These are phyloP conservation scores for Polyploca ridens DNA, from an alignment of 2,888 invertebrate species.

Conservation along the genomic window DNA sequence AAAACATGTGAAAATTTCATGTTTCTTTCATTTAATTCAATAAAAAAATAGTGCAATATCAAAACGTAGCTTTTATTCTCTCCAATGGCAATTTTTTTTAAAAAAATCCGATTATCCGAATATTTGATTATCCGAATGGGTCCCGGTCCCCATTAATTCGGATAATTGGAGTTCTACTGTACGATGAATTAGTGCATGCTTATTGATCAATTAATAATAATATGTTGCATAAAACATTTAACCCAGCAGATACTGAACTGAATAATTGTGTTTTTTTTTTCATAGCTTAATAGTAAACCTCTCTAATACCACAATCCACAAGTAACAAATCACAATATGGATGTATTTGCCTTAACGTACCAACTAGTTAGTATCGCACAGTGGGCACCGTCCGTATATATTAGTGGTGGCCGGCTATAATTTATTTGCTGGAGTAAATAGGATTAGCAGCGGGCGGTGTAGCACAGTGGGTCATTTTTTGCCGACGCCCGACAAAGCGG, in stretches of 20 bases:
- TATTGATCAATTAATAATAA: neutral
- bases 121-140: no score
- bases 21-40: no score
- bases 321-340: slow-evolving; percentile 57
- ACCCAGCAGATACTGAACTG: no score
- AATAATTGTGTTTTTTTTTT: slow-evolving; percentile 9
- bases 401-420: slow-evolving; percentile 66
- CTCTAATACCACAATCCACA: slow-evolving; percentile 41
- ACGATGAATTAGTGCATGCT: no score
- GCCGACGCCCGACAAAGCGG: slow-evolving; percentile 51
- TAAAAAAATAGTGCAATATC: no score
- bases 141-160: no score
- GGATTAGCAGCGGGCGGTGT: slow-evolving; percentile 73
- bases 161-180: no score
- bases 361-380: slow-evolving; percentile 51
- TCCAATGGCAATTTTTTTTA: no score
- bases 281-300: slow-evolving; percentile 31
- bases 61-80: no score
- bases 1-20: no score
- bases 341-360: slow-evolving; percentile 37
- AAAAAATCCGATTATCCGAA: no score
- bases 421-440: slow-evolving; percentile 78
- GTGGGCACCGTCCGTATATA: slow-evolving; percentile 56
- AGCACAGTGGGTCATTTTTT: slow-evolving; percentile 72
- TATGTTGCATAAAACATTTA: no score